These are phyloP conservation scores for Globodera rostochiensis DNA, from an alignment of 1,140 invertebrate genomes.

Conservation along the genomic window DNA sequence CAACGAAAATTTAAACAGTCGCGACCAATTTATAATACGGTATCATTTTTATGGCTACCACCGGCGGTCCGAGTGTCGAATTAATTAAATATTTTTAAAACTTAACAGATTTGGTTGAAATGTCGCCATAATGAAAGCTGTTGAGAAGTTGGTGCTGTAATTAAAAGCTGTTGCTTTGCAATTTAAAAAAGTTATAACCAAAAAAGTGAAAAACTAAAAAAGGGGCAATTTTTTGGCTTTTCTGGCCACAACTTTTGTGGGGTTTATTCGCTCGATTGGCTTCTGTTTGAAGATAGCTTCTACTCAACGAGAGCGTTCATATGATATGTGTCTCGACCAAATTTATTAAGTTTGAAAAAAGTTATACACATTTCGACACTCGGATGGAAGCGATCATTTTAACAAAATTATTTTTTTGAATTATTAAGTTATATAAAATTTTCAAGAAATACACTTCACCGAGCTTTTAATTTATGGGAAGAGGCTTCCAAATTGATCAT, in stretches of 20 bases:
- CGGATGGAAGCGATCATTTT: too few relatives aligned
- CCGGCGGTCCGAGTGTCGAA: not conserved
- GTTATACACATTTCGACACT: too few relatives aligned
- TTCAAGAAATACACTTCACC: slow-evolving; percentile 62
- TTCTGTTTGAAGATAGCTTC: too few relatives aligned
- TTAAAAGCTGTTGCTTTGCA: not conserved
- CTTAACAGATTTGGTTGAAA: not conserved
- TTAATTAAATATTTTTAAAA: slow-evolving; percentile 37
- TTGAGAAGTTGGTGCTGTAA: not conserved
- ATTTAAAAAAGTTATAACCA: not conserved
- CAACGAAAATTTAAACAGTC: slow-evolving; percentile 34
- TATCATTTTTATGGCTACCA: slow-evolving; percentile 19
- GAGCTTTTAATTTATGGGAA: slow-evolving; percentile 59
- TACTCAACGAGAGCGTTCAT: too few relatives aligned
- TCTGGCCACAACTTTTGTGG: too few relatives aligned
- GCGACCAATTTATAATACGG: slow-evolving; percentile 51
- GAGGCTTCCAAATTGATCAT: slow-evolving; percentile 46
- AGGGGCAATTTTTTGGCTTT: not conserved
- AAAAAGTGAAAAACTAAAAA: slow-evolving; percentile 6
- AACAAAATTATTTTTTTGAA: too few relatives aligned
- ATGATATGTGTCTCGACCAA: too few relatives aligned
- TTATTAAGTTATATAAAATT: too few relatives aligned
- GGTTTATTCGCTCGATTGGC: too few relatives aligned
- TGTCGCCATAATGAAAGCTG: not conserved
- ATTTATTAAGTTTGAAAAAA: too few relatives aligned